phyloP scores from a whole-genome alignment of 1,140 invertebrate species.

The Euura saliciscinereae region DNA sequence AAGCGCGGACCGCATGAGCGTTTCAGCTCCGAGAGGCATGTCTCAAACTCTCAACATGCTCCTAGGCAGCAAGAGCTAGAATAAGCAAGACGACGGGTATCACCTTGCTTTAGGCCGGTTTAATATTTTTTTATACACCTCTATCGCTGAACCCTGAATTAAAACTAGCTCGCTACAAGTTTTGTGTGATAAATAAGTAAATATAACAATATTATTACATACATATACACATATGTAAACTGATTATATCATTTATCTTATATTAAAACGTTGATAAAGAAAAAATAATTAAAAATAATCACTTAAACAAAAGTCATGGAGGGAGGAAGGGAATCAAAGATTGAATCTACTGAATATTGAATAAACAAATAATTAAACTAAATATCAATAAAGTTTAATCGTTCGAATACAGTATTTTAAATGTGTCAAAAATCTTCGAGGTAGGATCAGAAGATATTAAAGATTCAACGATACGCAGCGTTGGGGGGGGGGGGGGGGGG shows the following conservation, averaged over 20 bases:
- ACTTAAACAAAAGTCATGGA: background rate
- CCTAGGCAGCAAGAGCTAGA: slow-evolving; percentile 43
- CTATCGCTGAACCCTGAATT: background rate
- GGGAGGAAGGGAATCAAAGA: background rate
- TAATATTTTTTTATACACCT: background rate
- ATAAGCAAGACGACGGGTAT: slow-evolving; percentile 11
- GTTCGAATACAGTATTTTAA: too few species aligned
- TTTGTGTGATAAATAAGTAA: too few species aligned
- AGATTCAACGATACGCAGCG: background rate
- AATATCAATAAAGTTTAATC: too few species aligned
- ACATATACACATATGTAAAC: too few species aligned
- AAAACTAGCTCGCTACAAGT: too few species aligned
- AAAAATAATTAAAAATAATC: too few species aligned
- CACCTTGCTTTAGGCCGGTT: slow-evolving; percentile 14
- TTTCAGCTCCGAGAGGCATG: slow-evolving; percentile 41
- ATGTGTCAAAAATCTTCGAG: background rate
- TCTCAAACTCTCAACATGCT: slow-evolving; percentile 53
- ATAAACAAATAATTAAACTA: too few species aligned
- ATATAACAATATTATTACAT: too few species aligned
- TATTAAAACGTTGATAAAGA: too few species aligned
- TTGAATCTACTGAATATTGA: too few species aligned
- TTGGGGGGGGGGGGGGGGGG: background rate
- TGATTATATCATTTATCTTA: too few species aligned
- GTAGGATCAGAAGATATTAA: background rate
- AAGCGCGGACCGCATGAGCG: slow-evolving; percentile 48